Percentiles rank a stretch among this genome's conserved stretches.
These are phyloP conservation scores for Gorsachius goisagi DNA, from an alignment of 2,113 vertebrate species.

Conservation along the genomic window DNA sequence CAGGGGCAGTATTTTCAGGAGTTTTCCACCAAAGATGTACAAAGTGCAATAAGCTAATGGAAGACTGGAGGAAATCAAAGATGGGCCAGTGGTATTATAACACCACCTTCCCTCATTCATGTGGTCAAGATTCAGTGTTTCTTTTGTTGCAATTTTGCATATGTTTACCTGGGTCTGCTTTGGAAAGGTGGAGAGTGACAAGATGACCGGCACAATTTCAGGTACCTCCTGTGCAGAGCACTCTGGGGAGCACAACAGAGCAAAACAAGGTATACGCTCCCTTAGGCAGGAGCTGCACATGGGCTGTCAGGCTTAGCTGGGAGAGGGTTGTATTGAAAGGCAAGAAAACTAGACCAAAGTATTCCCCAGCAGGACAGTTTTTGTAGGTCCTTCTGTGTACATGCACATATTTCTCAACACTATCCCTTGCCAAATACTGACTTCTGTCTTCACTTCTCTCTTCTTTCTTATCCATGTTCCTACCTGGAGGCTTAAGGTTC, in stretches of 20 bases:
- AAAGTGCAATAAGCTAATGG: neutral
- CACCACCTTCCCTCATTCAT: neutral
- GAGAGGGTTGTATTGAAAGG: neutral
- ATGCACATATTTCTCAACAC: neutral
- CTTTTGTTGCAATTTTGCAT: fast-evolving
- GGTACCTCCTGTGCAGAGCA: neutral
- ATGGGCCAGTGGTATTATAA: neutral
- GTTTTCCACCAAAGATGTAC: too few species aligned
- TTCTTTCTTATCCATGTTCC: neutral
- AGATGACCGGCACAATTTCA: neutral
- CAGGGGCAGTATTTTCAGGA: neutral
- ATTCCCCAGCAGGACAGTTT: neutral
- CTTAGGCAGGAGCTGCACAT: fast-evolving
- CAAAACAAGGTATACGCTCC: neutral
- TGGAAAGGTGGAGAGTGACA: neutral
- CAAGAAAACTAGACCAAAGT: neutral
- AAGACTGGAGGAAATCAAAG: neutral
- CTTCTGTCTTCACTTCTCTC: neutral
- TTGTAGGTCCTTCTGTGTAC: neutral
- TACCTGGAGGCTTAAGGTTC: neutral
- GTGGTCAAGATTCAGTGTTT: neutral
- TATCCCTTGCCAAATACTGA: neutral
- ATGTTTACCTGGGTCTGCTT: neutral
- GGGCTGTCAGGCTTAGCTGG: neutral
- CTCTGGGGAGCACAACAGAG: neutral